These are phyloP conservation scores for Acanthoscelides obtectus DNA, from an alignment of 2,888 invertebrate species.

Conservation along the genomic window DNA sequence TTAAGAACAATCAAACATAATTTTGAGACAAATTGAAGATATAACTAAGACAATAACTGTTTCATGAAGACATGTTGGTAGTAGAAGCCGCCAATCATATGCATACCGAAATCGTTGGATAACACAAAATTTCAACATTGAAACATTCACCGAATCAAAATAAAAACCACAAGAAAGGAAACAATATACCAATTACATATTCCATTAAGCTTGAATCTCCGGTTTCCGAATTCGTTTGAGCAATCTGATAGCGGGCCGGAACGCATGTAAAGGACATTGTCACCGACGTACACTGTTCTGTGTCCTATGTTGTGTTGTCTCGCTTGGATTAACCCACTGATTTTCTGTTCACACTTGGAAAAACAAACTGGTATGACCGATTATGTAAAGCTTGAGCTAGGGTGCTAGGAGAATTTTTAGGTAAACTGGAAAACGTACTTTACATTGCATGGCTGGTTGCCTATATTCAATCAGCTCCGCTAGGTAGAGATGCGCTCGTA, in stretches of 20 bases:
- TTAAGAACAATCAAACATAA: no score
- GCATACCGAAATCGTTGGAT: background rate
- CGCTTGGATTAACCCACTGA: background rate
- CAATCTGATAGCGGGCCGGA: background rate
- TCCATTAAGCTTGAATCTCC: background rate
- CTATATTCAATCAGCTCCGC: no score
- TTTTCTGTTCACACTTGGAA: background rate
- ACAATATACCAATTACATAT: background rate
- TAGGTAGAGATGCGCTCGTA: no score
- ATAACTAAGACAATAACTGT: no score
- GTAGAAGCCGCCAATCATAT: background rate
- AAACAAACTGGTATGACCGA: background rate
- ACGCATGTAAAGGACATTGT: background rate
- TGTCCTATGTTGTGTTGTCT: background rate
- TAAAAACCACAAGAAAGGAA: background rate
- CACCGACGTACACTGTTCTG: background rate
- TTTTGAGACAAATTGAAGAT: no score
- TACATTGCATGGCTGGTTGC: no score
- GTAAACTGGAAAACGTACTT: no score
- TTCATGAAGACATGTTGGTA: no score
- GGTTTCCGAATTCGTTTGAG: background rate
- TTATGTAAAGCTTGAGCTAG: background rate
- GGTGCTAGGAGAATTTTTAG: background rate
- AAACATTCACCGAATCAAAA: background rate
- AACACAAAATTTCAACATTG: background rate